Evolutionary conservation across 30 jellyfish, hydroid and myxozoan species (phyloP).

Genomic region (Calvadosia cruxmelitensis): DNA sequence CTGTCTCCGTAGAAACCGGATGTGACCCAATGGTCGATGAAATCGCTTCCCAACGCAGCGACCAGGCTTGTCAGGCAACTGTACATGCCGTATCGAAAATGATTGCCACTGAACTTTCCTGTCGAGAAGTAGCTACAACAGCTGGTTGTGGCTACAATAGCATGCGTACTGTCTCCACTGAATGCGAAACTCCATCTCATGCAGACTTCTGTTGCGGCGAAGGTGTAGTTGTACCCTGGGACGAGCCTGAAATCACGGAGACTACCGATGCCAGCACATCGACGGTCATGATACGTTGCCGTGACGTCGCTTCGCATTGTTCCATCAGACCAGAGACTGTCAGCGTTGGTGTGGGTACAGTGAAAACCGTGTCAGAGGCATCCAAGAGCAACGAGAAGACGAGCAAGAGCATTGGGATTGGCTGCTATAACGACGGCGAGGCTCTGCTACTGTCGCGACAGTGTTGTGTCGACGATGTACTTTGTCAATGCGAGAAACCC

Average conservation of each 20-base stretch:
- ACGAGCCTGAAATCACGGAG: constrained; percentile 6
- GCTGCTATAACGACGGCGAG: constrained; percentile 20
- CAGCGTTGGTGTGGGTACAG: constrained; percentile 39
- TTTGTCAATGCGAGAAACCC: constrained; percentile 60
- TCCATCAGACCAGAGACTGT: constrained; percentile 13
- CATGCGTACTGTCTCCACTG: background rate
- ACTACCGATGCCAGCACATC: constrained; percentile 11
- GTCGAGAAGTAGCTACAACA: no score
- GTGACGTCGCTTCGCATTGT: constrained; percentile 7
- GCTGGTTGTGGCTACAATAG: no score
- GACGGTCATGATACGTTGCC: constrained; percentile 1
- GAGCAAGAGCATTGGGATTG: constrained; percentile 31
- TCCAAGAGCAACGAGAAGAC: background rate
- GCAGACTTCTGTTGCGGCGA: constrained; percentile 80
- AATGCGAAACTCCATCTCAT: background rate
- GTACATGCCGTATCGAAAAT: no score
- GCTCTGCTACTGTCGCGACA: background rate
- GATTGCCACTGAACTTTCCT: no score
- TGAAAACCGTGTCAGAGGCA: constrained; percentile 28
- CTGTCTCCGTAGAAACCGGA: no score
- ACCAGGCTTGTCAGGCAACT: no score
- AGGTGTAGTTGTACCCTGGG: constrained; percentile 32
- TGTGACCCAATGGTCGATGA: no score
- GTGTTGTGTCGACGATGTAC: constrained; percentile 58
- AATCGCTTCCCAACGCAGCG: no score